Evolutionary conservation across 2,113 vertebrate species (phyloP).

Genomic region (Regulus satrapa): DNA sequence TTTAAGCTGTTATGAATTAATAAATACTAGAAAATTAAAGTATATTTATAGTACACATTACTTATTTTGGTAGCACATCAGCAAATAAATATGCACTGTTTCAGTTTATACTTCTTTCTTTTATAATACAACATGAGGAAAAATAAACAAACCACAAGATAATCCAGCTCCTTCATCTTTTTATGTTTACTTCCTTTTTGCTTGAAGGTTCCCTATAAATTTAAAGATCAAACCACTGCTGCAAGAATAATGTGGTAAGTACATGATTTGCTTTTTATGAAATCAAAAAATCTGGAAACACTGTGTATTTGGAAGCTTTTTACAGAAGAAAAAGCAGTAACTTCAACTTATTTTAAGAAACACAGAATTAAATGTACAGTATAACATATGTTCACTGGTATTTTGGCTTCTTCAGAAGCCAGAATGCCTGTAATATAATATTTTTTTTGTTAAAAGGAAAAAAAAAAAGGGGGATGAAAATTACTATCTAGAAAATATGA

Average conservation of each 20-base stretch:
- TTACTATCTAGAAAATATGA: neutral
- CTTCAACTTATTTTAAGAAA: constrained; percentile 27
- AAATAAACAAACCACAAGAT: neutral
- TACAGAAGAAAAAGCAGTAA: neutral
- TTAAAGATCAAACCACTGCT: neutral
- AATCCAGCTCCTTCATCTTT: constrained; percentile 4
- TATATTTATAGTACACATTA: neutral
- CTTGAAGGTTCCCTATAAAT: neutral
- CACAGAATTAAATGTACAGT: neutral
- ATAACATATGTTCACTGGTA: neutral
- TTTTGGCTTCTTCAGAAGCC: neutral
- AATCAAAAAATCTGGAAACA: neutral
- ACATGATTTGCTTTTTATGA: neutral
- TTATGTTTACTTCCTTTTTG: neutral
- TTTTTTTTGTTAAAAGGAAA: neutral
- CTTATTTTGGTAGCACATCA: neutral
- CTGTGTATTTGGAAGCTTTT: neutral
- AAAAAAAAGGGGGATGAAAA: neutral
- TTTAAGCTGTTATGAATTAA: neutral
- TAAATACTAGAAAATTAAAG: neutral
- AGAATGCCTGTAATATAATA: neutral
- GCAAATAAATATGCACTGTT: neutral
- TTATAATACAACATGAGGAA: constrained; percentile 20
- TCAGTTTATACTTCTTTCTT: neutral
- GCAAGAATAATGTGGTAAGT: neutral